These are phyloP conservation scores for Monochamus saltuarius DNA, from an alignment of 1,140 invertebrate genomes.

Conservation along the genomic window DNA sequence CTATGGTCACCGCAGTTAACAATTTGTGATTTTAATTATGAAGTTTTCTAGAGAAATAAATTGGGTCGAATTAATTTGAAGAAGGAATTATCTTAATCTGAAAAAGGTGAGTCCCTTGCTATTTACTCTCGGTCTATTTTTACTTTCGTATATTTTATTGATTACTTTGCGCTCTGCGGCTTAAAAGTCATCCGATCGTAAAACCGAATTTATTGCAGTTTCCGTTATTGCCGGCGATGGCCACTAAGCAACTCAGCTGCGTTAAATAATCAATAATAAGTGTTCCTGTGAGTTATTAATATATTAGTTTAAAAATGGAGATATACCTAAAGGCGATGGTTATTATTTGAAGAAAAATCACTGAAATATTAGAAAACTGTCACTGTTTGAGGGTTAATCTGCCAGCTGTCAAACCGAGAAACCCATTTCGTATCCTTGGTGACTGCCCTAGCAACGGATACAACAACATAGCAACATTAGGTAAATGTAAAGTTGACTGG, in stretches of 20 bases:
- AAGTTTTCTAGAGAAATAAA: too few species aligned
- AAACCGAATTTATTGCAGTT: slow-evolving; percentile 27
- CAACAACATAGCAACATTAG: slow-evolving; percentile 53
- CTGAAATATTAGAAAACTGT: slow-evolving; percentile 1
- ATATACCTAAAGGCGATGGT: slow-evolving; percentile 16
- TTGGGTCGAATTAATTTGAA: too few species aligned
- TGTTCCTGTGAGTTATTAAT: slow-evolving; percentile 34
- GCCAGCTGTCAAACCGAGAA: slow-evolving; percentile 45
- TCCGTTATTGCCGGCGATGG: slow-evolving; percentile 33
- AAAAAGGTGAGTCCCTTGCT: too few species aligned
- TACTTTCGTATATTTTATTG: slow-evolving; percentile 5
- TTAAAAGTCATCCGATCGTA: slow-evolving; percentile 3
- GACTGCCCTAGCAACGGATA: slow-evolving; percentile 52
- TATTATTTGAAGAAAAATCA: slow-evolving; percentile 8
- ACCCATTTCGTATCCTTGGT: slow-evolving; percentile 51
- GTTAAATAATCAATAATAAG: slow-evolving; percentile 44
- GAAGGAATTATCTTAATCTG: too few species aligned
- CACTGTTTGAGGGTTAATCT: slow-evolving; percentile 11
- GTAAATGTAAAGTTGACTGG: slow-evolving; percentile 36
- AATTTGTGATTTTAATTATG: too few species aligned
- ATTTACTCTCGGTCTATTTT: too few species aligned
- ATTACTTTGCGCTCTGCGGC: slow-evolving; percentile 17
- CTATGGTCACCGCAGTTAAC: too few species aligned
- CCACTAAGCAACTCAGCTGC: slow-evolving; percentile 22
- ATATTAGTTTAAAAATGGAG: slow-evolving; percentile 29